Evolutionary conservation across 2,797 vertebrate species (phyloP), one percentile per base, ranked within the genome.

Genomic region (Tragelaphus eurycerus): DNA sequence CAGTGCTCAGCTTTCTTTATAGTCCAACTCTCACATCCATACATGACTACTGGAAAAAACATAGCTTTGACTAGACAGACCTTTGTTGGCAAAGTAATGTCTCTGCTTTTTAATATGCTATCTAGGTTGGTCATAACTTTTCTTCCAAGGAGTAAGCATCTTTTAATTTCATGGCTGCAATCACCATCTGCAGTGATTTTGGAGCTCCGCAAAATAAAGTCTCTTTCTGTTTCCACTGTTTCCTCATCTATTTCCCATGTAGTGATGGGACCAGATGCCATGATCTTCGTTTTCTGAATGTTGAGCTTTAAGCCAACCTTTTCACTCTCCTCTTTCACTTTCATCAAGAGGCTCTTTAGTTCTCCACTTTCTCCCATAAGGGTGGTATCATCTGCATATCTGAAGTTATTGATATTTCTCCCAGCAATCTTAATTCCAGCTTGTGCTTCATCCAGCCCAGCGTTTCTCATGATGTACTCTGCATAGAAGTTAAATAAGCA

Each of bases 371-470:
- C 64, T 2, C 2, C n/a, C 64, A 34, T 67, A 19, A 67, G 8
- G 62, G 31, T 67, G 31, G 62, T 34, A 0, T 19, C 64, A 67
- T 67, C 9, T 67, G 64, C 64, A 34, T 34, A 67, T 67, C 64
- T 67, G n/a, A 67, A 9, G 64, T 67, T 19, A 34, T 11, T 34
- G 64, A 67, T 67, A 67, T n/a, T 67, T 67, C 64, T 67, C 64
- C n/a, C 0, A 0, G 16, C 4, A 34, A 34, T 67, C 9, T 34
- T 10, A 31, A 67, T 67, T 34, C 4, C 2, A 34, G 17, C 64
- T 67, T 34, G 64, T 34, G n/a, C n/a, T 34, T 67, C 64, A 0
- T 34, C 64, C 64, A 67, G 64, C n/a, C 62, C 62, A 2, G 16
- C 17, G 0, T 67, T 67, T 67, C 64, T 67, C 9, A 67, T 67